Base-by-base conservation (phyloP, 2,113 vertebrate species). In the Anoplopoma fimbria region DNA sequence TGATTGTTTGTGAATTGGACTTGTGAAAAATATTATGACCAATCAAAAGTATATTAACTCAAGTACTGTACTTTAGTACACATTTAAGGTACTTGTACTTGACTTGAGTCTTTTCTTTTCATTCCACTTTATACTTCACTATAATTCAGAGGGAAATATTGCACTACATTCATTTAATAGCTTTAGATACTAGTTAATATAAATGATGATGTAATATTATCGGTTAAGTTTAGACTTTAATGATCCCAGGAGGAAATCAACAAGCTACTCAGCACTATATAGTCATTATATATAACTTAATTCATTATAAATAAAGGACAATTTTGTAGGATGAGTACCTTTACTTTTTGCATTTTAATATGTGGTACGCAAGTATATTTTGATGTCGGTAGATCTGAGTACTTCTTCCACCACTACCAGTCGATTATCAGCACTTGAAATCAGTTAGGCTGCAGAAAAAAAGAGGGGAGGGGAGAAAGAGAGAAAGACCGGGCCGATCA, bases 401-500 rank as follows among this genome's bases (percentile, higher is more conserved):
- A 21, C 47, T 49, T 21, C 47, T 49, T 6, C 45, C 14, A 47
- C 15, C 45, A 6, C 21, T 51, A 7, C 49, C 49, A 23, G 49
- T 47, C 25, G 14, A 69, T 69, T 62, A 75, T 69, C 69, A 73
- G 40, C 62, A 42, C 9, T 29, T 69, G 40, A 65, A 64, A 82
- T 75, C 76, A 75, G 68, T 69, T 58, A 0, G 10, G n/a, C n/a
- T 60, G 36, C 55, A 64, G 60, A 57, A 31, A 25, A 62, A 4
- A 19, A 62, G 23, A 4, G 62, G 13, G 17, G 31, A 40, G n/a
- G n/a, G 36, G 36, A 61, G 42, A 63, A 78, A 53, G 10, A 13
- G n/a, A n/a, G n/a, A n/a, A n/a, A n/a, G n/a, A n/a, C 67, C 17
- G 40, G 55, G 53, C 31, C 47, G 84, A 90, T 89, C 42, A 87